Evolutionary conservation across 2,888 invertebrate genomes (phyloP), one percentile per base, ranked within the genome.

Genomic region (Trimorus sp.): DNA sequence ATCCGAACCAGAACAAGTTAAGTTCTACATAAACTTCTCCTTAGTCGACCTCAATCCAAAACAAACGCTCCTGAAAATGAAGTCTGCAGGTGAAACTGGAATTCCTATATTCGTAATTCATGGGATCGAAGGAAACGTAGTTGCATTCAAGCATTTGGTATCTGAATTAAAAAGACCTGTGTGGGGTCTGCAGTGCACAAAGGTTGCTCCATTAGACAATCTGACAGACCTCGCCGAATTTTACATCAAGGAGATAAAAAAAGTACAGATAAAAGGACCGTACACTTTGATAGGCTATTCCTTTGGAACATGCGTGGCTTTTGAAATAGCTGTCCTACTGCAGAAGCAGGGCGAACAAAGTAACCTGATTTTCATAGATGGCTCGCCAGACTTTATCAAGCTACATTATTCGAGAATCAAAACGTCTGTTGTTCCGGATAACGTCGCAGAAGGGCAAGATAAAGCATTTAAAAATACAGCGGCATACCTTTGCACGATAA

Each of bases 261-360:
- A 93, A 68, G 93, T 96, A 59, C 97, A 98, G 92, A 94, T 95
- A 8, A 92, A 93, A 77, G 97, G 98, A 82, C 98, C 98, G 3
- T 98, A 97, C 93, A 94, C 95, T 65, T 93, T 99, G 84, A 95
- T 97, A 56, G 99, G 99, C 1, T 99, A 99, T 92, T 99, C 99
- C 0, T 99, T 97, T 92, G 99, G 99, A 82, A 97, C 98, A 53
- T 95, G 96, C 86, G 96, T 99, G 45, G 98, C 98, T 15, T 97
- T 98, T 91, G 99, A 99, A 93, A 98, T 99, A 95, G 97, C 97
- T 37, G 92, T 96, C 42, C 96, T 97, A 90, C 93, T 99, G 70
- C 97, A 98, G 90, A 92, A 93, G 84, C 91, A 88, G 42, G 94
- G 93, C 2, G 93, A 94, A 88, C 92, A 90, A 83, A 93, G 94